These are phyloP conservation scores for Oscheius sp. DNA, from an alignment of 2,888 invertebrate species.

Conservation along the genomic window DNA sequence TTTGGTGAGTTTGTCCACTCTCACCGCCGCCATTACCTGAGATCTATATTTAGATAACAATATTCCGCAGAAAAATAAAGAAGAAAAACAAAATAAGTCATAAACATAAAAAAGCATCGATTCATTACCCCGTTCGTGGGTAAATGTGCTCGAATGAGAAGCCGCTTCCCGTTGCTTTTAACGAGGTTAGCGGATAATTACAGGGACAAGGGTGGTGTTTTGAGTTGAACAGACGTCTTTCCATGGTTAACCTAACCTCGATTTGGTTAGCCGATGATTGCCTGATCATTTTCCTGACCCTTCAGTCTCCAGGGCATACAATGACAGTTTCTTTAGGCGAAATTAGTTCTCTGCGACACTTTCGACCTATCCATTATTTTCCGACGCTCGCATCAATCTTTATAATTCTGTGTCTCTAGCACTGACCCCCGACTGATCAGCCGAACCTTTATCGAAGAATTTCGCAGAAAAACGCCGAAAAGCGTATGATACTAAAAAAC, in stretches of 20 bases:
- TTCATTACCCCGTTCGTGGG: background rate
- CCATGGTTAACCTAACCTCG: too few relatives aligned
- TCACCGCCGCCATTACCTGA: conserved; percentile 12
- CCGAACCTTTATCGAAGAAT: background rate
- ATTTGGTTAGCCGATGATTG: too few relatives aligned
- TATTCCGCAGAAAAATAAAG: background rate
- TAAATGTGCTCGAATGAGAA: background rate
- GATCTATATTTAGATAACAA: background rate
- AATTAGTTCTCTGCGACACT: too few relatives aligned
- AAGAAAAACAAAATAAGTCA: background rate
- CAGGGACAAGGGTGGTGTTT: too few relatives aligned
- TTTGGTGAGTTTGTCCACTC: conserved; percentile 26
- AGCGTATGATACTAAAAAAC: background rate
- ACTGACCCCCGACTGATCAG: background rate
- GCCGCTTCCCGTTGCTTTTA: too few relatives aligned
- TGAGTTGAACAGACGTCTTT: too few relatives aligned
- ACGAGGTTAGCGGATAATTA: too few relatives aligned
- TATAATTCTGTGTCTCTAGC: background rate
- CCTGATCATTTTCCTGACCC: too few relatives aligned
- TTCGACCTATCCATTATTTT: too few relatives aligned
- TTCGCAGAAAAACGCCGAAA: background rate
- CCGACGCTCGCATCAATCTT: too few relatives aligned
- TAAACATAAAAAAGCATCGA: background rate
- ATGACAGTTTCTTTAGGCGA: too few relatives aligned
- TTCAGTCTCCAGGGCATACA: too few relatives aligned